These are phyloP conservation scores for Anniella stebbinsi DNA, from an alignment of 2,797 vertebrate genomes.

Conservation along the genomic window DNA sequence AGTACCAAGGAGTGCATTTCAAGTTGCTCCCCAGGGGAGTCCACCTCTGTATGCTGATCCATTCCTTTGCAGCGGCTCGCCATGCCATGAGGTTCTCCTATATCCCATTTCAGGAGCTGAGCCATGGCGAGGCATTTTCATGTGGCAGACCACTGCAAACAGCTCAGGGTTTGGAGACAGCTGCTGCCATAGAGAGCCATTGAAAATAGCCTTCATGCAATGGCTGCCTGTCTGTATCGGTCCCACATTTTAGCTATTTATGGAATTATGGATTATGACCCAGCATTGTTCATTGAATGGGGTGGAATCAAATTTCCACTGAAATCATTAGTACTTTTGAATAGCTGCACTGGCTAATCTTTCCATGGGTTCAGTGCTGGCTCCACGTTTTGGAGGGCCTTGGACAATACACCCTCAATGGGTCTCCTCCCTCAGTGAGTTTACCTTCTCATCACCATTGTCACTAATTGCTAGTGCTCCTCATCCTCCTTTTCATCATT, in stretches of 20 bases:
- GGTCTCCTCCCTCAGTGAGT: too few relatives aligned
- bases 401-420: too few relatives aligned
- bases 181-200: background rate
- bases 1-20: background rate
- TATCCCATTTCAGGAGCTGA: background rate
- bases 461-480: too few relatives aligned
- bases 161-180: background rate
- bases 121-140: background rate
- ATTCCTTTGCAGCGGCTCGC: background rate
- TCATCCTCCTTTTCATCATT: too few relatives aligned
- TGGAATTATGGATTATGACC: background rate
- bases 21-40: background rate
- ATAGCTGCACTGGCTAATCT: background rate
- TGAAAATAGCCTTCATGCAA: background rate
- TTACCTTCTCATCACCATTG: too few relatives aligned
- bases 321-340: background rate
- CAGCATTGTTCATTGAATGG: background rate
- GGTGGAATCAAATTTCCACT: background rate
- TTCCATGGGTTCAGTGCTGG: background rate
- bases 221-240: background rate
- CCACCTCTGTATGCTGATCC: background rate
- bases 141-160: background rate
- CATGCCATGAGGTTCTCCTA: background rate
- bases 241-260: background rate
- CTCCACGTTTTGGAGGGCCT: too few relatives aligned